phyloP scores from a whole-genome alignment of 2,113 vertebrate species.

The Xyliphius kryptos region DNA sequence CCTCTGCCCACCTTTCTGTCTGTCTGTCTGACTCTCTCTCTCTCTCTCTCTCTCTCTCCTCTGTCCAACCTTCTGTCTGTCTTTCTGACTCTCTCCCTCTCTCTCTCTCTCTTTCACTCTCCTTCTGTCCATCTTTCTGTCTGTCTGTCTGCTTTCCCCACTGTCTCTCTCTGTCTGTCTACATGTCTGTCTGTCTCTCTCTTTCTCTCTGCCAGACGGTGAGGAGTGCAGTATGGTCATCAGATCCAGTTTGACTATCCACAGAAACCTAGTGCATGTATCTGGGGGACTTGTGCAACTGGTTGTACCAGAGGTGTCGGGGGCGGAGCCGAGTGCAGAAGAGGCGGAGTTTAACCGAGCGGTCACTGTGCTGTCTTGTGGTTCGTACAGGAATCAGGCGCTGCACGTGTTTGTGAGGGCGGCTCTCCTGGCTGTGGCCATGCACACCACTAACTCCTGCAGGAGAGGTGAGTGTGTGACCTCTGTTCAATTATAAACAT shows the following conservation, averaged over 20 bases:
- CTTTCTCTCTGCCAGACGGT: constrained; percentile 60
- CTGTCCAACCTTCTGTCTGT: too few species aligned
- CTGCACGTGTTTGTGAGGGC: constrained; percentile 82
- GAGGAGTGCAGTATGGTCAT: constrained; percentile 68
- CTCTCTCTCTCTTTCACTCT: too few species aligned
- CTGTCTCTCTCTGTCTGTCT: too few species aligned
- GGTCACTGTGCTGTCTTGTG: constrained; percentile 73
- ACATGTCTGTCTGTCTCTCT: too few species aligned
- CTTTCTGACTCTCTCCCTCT: too few species aligned
- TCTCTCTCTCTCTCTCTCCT: not conserved
- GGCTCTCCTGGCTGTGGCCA: constrained; percentile 74
- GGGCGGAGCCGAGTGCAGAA: constrained; percentile 43
- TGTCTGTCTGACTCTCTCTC: too few species aligned
- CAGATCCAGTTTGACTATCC: constrained; percentile 69
- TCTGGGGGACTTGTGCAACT: constrained; percentile 67
- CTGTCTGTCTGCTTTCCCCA: too few species aligned
- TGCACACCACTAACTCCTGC: constrained; percentile 63
- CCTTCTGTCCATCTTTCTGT: too few species aligned
- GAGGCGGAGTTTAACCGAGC: constrained; percentile 67
- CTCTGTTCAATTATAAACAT: too few species aligned
- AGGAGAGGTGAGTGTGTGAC: constrained; percentile 71
- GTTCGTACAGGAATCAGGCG: constrained; percentile 85
- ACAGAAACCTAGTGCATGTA: constrained; percentile 66
- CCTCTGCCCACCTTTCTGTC: too few species aligned
- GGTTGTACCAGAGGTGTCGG: constrained; percentile 45